Conservation (phyloP, 1,140 invertebrate species). For the Globodera ellingtonae region DNA sequence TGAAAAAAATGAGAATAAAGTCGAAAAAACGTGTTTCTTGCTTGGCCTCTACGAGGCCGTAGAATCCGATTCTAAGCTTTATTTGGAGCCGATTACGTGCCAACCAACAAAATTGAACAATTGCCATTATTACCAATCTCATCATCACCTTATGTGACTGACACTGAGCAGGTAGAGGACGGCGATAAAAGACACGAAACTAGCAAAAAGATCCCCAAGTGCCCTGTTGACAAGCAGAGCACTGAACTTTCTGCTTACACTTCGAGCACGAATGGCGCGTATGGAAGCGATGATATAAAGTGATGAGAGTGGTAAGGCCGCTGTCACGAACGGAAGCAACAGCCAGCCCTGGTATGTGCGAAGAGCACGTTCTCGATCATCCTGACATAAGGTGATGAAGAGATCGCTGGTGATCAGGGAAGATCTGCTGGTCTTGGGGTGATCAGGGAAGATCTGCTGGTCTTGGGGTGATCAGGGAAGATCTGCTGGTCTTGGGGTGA, state of each 20-base stretch:
- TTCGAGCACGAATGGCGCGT: constrained; percentile 43
- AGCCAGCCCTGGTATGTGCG: constrained; percentile 51
- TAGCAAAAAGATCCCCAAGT: constrained; percentile 44
- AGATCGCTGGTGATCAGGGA: not conserved
- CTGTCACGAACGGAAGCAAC: constrained; percentile 41
- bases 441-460: no score
- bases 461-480: no score
- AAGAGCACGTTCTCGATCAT: constrained; percentile 11
- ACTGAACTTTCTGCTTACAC: constrained; percentile 54
- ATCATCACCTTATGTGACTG: not conserved
- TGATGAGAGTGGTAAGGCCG: constrained; percentile 44
- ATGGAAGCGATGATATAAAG: constrained; percentile 47
- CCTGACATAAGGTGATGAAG: constrained; percentile 15
- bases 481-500: no score
- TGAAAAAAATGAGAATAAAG: no score
- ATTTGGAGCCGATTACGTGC: no score
- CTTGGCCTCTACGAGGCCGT: no score
- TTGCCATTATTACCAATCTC: no score
- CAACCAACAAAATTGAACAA: no score
- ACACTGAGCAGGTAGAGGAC: constrained; percentile 19
- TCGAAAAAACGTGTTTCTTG: no score
- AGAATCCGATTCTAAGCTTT: no score
- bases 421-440: no score
- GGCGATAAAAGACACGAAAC: not conserved
- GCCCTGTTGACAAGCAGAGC: constrained; percentile 52